A percentile compares a stretch with the other conserved stretches of the same genome.
Evolutionary conservation across 2,888 invertebrate species (phyloP).

Genomic region (Tipula unca): DNA sequence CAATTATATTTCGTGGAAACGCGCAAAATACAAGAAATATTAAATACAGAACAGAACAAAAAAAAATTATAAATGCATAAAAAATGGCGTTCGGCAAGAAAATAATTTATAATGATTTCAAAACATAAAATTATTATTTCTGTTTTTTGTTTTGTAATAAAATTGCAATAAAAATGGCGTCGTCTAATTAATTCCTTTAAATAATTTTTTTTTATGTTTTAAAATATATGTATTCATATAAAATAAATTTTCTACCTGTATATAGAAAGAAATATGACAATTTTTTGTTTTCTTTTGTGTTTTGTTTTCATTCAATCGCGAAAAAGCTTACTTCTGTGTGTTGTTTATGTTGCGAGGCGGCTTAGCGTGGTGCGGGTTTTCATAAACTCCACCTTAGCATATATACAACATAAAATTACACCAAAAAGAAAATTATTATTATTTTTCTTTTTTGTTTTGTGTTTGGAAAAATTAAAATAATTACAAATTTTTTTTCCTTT

Average conservation of each 20-base stretch:
- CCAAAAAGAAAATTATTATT: neutral
- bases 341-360: neutral
- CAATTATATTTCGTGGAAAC: constrained; percentile 8
- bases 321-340: neutral
- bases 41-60: neutral
- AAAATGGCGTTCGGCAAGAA: neutral
- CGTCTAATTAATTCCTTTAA: neutral
- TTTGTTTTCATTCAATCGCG: neutral
- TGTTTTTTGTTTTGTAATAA: neutral
- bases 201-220: neutral
- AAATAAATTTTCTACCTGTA: neutral
- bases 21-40: constrained; percentile 8
- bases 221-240: neutral
- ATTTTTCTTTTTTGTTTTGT: neutral
- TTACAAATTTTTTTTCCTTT: neutral
- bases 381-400: neutral
- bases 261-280: neutral
- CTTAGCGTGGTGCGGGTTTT: neutral
- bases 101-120: neutral
- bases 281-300: neutral
- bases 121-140: neutral
- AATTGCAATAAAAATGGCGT: neutral
- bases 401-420: neutral
- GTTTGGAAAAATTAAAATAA: neutral
- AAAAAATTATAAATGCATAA: constrained; percentile 8